Evolutionary conservation across 2,797 vertebrate genomes (phyloP), one percentile per base, ranked within the genome.

Genomic region (Tarsius wallacei): DNA sequence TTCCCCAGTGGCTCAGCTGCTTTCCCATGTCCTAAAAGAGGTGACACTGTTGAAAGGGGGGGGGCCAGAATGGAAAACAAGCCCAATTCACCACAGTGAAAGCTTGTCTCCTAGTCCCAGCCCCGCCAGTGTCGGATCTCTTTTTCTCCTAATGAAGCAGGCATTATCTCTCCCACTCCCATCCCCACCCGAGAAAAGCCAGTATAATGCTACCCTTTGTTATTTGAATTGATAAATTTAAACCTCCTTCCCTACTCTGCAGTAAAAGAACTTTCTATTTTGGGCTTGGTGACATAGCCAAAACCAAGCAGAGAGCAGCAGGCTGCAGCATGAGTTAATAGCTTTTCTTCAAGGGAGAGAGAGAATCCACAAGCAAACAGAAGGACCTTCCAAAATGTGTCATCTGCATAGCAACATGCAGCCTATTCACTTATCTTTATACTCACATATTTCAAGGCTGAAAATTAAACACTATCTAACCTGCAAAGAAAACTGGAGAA

Each of bases 191-290:
- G 1, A 81, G 76, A 71, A 93, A 68, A 94, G 73, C 84, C 87
- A 90, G 87, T 12, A 97, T 83, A 97, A 97, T 95, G 85, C 89
- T 93, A 66, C 77, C 89, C 94, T 97, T 98, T 97, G 97, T 98
- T 96, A 90, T 64, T 91, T 88, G 95, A 97, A 95, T 84, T 94
- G 96, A 97, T 94, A 97, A 96, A 96, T 97, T 97, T 97, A 97
- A 97, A 96, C 85, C 89, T 97, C 91, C 73, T 95, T 97, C 90
- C 85, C 78, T 90, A 92, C 81, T 96, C 91, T 95, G 94, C 97
- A 92, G 53, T 96, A 95, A 83, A 96, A 97, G 91, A 96, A 97
- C 93, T 95, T 98, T 97, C 97, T 98, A 98, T 97, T 97, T 97
- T 94, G 63, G 91, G 97, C 53, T 97, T 61, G 33, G 94, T 96